Percentiles rank a stretch among this genome's conserved stretches.
phyloP scores from a whole-genome alignment of 1,140 invertebrate genomes.

The Drosophila orena region DNA sequence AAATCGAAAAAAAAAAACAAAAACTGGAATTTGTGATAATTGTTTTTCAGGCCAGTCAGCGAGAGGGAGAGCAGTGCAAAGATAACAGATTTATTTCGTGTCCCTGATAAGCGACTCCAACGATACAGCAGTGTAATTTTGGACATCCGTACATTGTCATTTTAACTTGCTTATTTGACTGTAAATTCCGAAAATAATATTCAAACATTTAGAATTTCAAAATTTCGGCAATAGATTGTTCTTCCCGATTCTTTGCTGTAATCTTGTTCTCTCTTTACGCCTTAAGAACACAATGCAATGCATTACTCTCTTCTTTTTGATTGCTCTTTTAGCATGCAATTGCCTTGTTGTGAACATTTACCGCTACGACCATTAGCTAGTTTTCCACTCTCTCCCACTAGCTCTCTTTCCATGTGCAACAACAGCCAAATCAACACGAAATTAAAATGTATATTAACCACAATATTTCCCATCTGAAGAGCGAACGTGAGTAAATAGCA shows the following conservation, averaged over 20 bases:
- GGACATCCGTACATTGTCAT: neutral
- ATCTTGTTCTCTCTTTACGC: conserved; percentile 9
- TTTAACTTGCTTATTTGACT: neutral
- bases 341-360: conserved; percentile 50
- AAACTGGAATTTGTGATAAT: conserved; percentile 54
- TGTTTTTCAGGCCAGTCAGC: conserved; percentile 18
- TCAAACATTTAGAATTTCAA: conserved; percentile 14
- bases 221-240: conserved; percentile 8
- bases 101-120: conserved; percentile 40
- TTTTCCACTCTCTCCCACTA: conserved; percentile 47
- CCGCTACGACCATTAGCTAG: conserved; percentile 51
- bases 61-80: conserved; percentile 21
- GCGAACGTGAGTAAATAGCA: conserved; percentile 23
- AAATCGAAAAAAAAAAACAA: conserved; percentile 34
- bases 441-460: conserved; percentile 45
- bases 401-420: conserved; percentile 25
- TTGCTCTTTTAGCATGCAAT: conserved; percentile 14
- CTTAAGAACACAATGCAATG: conserved; percentile 42
- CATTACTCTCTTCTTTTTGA: conserved; percentile 10
- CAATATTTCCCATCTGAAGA: conserved; percentile 58
- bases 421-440: conserved; percentile 38
- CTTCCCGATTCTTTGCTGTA: conserved; percentile 34
- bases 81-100: conserved; percentile 43
- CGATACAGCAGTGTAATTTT: conserved; percentile 27
- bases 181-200: neutral